Conservation (phyloP, 2,797 vertebrate genomes). For the Xerus rutilus region DNA sequence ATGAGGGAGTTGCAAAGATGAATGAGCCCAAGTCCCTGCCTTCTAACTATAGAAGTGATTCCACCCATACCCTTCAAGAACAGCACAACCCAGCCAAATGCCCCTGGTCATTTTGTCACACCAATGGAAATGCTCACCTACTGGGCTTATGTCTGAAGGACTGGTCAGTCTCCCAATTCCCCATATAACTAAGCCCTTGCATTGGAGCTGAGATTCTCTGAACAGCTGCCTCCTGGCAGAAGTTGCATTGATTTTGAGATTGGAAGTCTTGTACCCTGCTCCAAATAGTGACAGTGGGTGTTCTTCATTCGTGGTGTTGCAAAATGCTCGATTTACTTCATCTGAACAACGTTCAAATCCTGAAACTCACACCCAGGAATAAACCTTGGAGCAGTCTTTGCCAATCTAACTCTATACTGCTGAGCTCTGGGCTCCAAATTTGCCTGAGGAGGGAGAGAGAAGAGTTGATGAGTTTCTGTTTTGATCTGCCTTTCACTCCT, state of each 20-base stretch:
- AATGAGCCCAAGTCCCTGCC: constrained; percentile 54
- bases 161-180: background rate
- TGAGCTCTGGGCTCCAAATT: constrained; percentile 44
- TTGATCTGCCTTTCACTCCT: constrained; percentile 24
- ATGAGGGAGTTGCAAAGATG: constrained; percentile 7
- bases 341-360: constrained; percentile 70
- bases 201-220: background rate
- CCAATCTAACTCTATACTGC: constrained; percentile 48
- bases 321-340: constrained; percentile 66
- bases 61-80: constrained; percentile 45
- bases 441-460: background rate
- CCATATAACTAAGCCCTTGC: background rate
- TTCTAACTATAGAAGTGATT: constrained; percentile 42
- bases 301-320: constrained; percentile 74
- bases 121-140: constrained; percentile 22
- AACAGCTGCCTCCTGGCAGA: background rate
- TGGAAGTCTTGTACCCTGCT: constrained; percentile 46
- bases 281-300: constrained; percentile 72
- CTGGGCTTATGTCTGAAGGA: background rate
- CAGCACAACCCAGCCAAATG: background rate
- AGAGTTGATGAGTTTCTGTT: background rate
- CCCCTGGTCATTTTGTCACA: background rate
- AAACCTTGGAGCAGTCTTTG: constrained; percentile 65
- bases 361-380: constrained; percentile 23
- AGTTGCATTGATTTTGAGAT: background rate